phyloP scores from a whole-genome alignment of 92 coral and sea anemone genomes.

The Micromussa lordhowensis region DNA sequence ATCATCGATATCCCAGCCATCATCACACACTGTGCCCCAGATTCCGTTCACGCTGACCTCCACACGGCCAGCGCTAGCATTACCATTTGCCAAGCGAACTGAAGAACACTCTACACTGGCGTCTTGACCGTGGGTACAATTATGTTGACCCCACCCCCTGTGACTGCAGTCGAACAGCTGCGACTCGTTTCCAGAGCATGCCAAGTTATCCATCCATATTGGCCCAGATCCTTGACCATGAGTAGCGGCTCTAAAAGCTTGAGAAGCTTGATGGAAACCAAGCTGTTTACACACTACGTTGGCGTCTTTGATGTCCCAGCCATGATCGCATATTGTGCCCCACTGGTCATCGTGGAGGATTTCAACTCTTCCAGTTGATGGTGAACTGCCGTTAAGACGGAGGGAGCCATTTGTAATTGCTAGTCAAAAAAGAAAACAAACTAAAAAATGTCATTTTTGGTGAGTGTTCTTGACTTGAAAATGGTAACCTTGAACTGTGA shows the following conservation, averaged over 20 bases:
- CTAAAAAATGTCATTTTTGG: too few species aligned
- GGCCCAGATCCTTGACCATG: slow-evolving; percentile 35
- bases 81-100: not conserved
- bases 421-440: too few species aligned
- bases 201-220: slow-evolving; percentile 48
- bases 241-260: slow-evolving; percentile 20
- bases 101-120: slow-evolving; percentile 55
- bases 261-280: slow-evolving; percentile 43
- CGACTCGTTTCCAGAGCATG: slow-evolving; percentile 44
- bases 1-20: not conserved
- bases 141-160: not conserved
- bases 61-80: not conserved
- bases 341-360: slow-evolving; percentile 37
- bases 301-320: slow-evolving; percentile 48
- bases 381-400: not conserved
- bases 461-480: too few species aligned
- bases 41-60: not conserved
- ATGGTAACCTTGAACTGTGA: too few species aligned
- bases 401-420: not conserved
- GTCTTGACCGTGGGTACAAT: slow-evolving; percentile 45
- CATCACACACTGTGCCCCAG: not conserved
- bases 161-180: slow-evolving; percentile 32
- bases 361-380: slow-evolving; percentile 50
- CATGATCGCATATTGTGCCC: slow-evolving; percentile 62
- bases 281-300: slow-evolving; percentile 64